Percentiles rank a stretch among this genome's conserved stretches.
These are phyloP conservation scores for Zaprionus kolodkinae DNA, from an alignment of 1,140 invertebrate genomes.

Conservation along the genomic window DNA sequence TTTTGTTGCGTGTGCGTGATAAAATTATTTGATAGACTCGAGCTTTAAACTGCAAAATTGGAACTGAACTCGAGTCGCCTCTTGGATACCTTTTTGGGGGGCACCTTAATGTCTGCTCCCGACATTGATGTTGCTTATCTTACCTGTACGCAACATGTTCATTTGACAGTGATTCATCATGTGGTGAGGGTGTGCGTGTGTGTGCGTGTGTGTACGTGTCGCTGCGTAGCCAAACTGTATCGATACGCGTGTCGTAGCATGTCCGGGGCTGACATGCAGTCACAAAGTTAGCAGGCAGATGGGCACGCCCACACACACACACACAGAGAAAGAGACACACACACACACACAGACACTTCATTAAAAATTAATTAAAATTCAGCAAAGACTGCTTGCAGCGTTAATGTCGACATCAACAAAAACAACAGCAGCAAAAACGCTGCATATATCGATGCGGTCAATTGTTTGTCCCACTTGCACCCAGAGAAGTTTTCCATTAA, in stretches of 20 bases:
- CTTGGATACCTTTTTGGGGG: conserved; percentile 8
- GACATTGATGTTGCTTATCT: conserved; percentile 7
- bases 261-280: conserved; percentile 15
- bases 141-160: conserved; percentile 54
- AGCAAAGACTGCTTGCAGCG: conserved; percentile 48
- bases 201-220: background rate
- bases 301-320: conserved; percentile 23
- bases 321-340: conserved; percentile 13
- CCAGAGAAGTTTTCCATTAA: conserved; percentile 4
- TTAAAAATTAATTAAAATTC: conserved; percentile 80
- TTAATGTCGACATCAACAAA: conserved; percentile 25
- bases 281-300: conserved; percentile 31
- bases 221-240: conserved; percentile 28
- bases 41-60: conserved; percentile 23
- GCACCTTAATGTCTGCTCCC: conserved; percentile 21
- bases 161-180: conserved; percentile 76
- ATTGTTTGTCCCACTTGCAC: background rate
- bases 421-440: background rate
- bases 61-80: background rate
- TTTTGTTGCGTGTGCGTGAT: conserved; percentile 33
- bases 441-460: conserved; percentile 23
- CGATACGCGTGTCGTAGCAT: conserved; percentile 34
- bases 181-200: conserved; percentile 33
- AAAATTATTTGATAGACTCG: conserved; percentile 48
- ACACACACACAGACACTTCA: conserved; percentile 41